These are phyloP conservation scores for Piprites chloris DNA, from an alignment of 2,113 vertebrate species.

Conservation along the genomic window DNA sequence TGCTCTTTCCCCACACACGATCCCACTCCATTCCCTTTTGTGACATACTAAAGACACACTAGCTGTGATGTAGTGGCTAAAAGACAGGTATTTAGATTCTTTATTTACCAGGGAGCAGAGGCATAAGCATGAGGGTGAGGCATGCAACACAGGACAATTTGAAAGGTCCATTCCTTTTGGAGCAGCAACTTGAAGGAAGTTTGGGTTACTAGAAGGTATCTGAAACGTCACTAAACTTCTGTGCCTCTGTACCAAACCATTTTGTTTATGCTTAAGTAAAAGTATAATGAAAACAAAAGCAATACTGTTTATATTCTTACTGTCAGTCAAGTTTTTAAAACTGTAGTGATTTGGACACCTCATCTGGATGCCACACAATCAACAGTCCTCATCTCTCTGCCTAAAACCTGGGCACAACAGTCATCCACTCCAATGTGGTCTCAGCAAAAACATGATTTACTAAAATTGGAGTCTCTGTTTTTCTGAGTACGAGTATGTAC, in stretches of 20 bases:
- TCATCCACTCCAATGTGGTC: background rate
- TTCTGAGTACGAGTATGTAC: background rate
- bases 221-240: background rate
- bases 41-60: background rate
- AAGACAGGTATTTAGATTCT: background rate
- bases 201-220: background rate
- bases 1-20: background rate
- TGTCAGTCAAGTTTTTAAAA: background rate
- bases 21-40: accelerated
- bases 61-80: background rate
- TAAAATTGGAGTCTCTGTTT: background rate
- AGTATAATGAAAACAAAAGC: background rate
- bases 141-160: accelerated
- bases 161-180: background rate
- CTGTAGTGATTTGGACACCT: background rate
- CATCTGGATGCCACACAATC: background rate
- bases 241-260: background rate
- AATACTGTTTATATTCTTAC: background rate
- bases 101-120: background rate
- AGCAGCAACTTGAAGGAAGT: background rate
- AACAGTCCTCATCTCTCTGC: background rate
- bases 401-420: background rate
- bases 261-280: background rate
- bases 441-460: background rate
- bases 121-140: background rate